Conservation (phyloP, 2,113 vertebrate species). For the Lycocorax pyrrhopterus region DNA sequence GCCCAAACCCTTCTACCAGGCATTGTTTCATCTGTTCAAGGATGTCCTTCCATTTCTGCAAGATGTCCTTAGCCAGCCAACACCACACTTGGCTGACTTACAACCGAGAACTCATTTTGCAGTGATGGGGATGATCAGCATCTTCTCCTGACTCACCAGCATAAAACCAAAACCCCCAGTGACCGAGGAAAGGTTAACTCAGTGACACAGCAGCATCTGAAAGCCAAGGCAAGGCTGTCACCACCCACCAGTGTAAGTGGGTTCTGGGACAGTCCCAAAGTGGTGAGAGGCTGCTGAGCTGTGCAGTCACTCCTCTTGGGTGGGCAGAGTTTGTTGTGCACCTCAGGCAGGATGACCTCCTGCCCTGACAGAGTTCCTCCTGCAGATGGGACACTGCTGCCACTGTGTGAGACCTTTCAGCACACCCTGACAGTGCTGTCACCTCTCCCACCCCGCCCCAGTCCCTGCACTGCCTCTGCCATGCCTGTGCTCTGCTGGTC, state of each 20-base stretch:
- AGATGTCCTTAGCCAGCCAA: background rate
- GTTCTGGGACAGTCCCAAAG: background rate
- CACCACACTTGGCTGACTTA: background rate
- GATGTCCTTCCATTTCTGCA: background rate
- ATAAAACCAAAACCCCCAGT: background rate
- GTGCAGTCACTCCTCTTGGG: background rate
- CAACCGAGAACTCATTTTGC: background rate
- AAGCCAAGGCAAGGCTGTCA: background rate
- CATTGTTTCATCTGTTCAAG: background rate
- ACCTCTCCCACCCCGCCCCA: background rate
- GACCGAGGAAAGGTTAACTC: background rate
- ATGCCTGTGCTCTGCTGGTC: fast-evolving
- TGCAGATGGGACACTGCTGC: background rate
- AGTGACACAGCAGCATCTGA: background rate
- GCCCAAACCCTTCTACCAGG: background rate
- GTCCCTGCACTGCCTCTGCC: background rate
- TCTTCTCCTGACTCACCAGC: background rate
- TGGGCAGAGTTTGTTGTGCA: background rate
- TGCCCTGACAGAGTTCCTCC: background rate
- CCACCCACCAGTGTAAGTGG: background rate
- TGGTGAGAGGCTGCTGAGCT: background rate
- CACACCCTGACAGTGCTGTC: background rate
- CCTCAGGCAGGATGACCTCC: background rate
- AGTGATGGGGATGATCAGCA: background rate
- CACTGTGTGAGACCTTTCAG: background rate